These are phyloP conservation scores for Drosophila rellima DNA, from an alignment of 2,888 invertebrate genomes.

Conservation along the genomic window DNA sequence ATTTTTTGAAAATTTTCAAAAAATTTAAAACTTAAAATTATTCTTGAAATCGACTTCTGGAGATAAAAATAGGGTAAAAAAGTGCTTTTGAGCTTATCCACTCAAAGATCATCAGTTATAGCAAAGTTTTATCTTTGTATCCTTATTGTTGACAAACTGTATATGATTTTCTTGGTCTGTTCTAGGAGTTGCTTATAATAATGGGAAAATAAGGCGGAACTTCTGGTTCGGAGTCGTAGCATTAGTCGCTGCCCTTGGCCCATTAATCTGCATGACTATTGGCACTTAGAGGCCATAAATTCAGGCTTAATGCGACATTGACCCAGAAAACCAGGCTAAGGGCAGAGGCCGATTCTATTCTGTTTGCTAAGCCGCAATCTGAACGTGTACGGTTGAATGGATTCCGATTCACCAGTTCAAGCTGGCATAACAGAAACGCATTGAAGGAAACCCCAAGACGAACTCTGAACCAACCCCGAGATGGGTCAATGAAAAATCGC, in stretches of 20 bases:
- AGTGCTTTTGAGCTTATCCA: no score
- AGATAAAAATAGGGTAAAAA: no score
- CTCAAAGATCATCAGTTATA: no score
- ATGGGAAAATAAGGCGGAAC: background rate
- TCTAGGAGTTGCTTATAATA: background rate
- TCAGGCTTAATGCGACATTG: constrained; percentile 68
- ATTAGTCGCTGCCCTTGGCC: constrained; percentile 18
- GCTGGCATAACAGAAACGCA: constrained; percentile 64
- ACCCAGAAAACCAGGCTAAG: constrained; percentile 66
- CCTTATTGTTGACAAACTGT: background rate
- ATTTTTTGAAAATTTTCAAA: no score
- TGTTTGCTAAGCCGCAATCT: constrained; percentile 47
- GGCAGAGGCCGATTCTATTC: constrained; percentile 34
- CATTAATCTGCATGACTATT: constrained; percentile 74
- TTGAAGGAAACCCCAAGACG: constrained; percentile 56
- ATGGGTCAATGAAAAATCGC: constrained; percentile 76
- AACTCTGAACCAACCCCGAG: constrained; percentile 71
- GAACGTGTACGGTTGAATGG: constrained; percentile 67
- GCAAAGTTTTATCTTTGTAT: no score
- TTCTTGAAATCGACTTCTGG: no score
- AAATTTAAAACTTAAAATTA: no score
- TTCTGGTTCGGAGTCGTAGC: background rate
- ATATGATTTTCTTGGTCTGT: background rate
- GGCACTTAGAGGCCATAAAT: constrained; percentile 66
- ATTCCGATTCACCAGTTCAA: constrained; percentile 61